Conservation (phyloP, 2,113 vertebrate genomes). For the Saguinus midas region DNA sequence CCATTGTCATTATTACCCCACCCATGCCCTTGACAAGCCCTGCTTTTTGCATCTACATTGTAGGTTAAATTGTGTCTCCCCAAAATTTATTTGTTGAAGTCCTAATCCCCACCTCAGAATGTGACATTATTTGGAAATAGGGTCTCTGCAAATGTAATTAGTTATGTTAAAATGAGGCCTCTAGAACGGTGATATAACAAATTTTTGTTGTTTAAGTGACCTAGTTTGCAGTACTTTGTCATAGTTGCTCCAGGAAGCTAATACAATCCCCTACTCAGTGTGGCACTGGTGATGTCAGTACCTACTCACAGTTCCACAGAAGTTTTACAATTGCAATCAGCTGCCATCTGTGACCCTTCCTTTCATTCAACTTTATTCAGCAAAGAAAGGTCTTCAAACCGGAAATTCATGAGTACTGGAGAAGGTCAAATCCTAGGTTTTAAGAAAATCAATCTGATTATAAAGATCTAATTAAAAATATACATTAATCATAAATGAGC, state of each 20-base stretch:
- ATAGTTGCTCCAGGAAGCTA: background rate
- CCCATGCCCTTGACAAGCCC: background rate
- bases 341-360: background rate
- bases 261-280: background rate
- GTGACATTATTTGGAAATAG: background rate
- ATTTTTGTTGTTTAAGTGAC: background rate
- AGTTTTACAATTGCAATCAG: background rate
- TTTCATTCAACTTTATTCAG: background rate
- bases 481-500: background rate
- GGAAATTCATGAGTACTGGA: background rate
- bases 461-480: background rate
- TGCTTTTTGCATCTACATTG: background rate
- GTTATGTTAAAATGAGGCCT: background rate
- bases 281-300: background rate
- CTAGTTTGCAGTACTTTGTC: background rate
- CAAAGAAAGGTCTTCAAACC: background rate
- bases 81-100: background rate
- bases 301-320: background rate
- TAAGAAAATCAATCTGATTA: background rate
- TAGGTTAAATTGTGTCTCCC: background rate
- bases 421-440: background rate
- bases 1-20: background rate
- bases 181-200: background rate
- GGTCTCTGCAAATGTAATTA: background rate
- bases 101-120: background rate